Evolutionary conservation across 2,888 invertebrate species (phyloP).

Genomic region (Dione vanillae): DNA sequence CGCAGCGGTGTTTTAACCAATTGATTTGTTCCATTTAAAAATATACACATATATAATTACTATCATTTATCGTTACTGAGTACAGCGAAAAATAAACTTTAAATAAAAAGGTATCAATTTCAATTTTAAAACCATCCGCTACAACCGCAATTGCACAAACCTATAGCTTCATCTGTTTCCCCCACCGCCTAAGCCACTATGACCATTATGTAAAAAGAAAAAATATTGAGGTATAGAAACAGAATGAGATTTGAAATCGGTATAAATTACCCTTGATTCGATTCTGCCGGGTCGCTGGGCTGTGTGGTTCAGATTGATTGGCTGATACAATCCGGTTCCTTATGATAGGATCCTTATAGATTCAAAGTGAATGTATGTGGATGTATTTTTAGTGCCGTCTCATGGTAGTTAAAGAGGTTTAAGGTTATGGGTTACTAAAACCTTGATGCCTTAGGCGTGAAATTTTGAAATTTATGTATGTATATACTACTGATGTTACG

Average conservation of each 20-base stretch:
- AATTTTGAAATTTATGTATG: no score
- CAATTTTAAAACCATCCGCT: neutral
- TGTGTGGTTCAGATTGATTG: slow-evolving; percentile 47
- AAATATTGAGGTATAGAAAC: neutral
- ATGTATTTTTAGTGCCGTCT: neutral
- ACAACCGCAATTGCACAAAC: neutral
- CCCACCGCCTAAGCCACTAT: neutral
- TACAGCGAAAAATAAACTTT: neutral
- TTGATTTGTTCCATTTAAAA: slow-evolving; percentile 19
- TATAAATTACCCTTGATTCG: slow-evolving; percentile 48
- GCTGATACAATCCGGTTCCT: slow-evolving; percentile 34
- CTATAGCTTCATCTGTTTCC: neutral
- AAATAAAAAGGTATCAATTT: neutral
- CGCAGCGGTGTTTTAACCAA: neutral
- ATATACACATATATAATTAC: slow-evolving; percentile 14
- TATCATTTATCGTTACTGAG: slow-evolving; percentile 4
- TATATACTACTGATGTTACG: no score
- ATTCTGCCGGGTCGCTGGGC: slow-evolving; percentile 51
- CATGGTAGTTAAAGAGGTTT: no score
- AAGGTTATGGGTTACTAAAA: no score
- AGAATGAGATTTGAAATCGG: slow-evolving; percentile 27
- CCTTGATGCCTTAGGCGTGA: no score
- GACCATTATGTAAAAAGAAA: neutral
- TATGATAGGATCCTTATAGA: neutral
- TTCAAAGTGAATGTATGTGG: neutral